phyloP scores from a whole-genome alignment of 2,888 invertebrate species.

The Heliconius erato region DNA sequence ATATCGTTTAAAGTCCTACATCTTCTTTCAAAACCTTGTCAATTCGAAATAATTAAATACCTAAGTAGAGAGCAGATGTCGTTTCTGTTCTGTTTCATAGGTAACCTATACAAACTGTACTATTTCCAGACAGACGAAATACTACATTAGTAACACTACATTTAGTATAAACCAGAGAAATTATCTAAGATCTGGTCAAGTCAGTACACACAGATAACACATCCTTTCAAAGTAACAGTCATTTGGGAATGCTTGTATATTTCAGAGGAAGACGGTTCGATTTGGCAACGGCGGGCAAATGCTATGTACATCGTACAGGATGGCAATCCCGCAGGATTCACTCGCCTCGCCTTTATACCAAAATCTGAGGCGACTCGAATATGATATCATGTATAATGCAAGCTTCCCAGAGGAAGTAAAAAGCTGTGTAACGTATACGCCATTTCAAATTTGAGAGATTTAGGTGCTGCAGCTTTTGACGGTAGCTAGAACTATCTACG shows the following conservation, averaged over 20 bases:
- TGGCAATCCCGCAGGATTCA: constrained; percentile 40
- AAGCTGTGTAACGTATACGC: constrained; percentile 12
- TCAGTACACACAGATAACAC: not conserved
- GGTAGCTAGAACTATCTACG: not conserved
- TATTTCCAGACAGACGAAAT: not conserved
- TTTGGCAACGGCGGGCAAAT: constrained; percentile 38
- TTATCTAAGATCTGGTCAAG: constrained; percentile 5
- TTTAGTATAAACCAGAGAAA: not conserved
- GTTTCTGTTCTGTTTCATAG: not conserved
- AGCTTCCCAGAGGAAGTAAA: constrained; percentile 30
- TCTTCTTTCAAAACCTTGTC: too few species aligned
- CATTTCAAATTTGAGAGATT: constrained; percentile 5
- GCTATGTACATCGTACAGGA: constrained; percentile 30
- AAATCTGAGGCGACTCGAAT: constrained; percentile 20
- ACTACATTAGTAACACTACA: not conserved
- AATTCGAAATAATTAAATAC: not conserved
- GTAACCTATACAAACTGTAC: not conserved
- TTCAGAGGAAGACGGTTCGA: constrained; percentile 35
- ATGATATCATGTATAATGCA: constrained; percentile 28
- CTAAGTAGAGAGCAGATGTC: not conserved
- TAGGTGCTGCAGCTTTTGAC: not conserved
- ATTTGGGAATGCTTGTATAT: constrained; percentile 38
- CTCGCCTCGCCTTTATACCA: constrained; percentile 32
- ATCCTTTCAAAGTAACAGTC: constrained; percentile 8
- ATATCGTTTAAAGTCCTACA: not conserved